Percentiles rank a stretch among this genome's conserved stretches.
These are phyloP conservation scores for Ceuthmochares aereus DNA, from an alignment of 2,113 vertebrate species.

Conservation along the genomic window DNA sequence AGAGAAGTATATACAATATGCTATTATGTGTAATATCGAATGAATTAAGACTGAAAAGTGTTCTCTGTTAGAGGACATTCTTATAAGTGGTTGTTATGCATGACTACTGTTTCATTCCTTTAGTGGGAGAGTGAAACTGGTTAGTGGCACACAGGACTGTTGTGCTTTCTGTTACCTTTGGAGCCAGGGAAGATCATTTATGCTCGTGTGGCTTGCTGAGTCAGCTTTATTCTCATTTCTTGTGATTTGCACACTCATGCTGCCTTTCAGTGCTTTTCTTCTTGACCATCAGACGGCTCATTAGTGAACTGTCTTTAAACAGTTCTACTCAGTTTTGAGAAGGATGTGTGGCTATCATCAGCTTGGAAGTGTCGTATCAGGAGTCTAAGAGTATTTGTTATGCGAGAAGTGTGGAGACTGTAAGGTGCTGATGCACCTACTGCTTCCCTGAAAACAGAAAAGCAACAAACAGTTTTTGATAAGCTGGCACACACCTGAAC, in stretches of 20 bases:
- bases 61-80: not conserved
- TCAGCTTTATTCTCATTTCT: not conserved
- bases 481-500: not conserved
- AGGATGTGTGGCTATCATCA: not conserved
- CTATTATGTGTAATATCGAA: not conserved
- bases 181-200: not conserved
- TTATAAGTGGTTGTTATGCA: not conserved
- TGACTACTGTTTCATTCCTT: not conserved
- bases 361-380: not conserved
- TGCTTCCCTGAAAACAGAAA: not conserved
- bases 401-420: not conserved
- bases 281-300: not conserved
- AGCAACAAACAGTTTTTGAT: not conserved
- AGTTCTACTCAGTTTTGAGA: not conserved
- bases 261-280: not conserved
- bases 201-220: not conserved
- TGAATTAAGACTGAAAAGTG: not conserved
- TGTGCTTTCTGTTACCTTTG: not conserved
- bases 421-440: not conserved
- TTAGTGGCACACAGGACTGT: not conserved
- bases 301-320: not conserved
- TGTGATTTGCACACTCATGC: not conserved
- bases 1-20: not conserved
- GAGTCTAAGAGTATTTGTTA: not conserved
- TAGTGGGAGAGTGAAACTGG: not conserved